These are phyloP conservation scores for Procambarus clarkii DNA, from an alignment of 1,140 invertebrate genomes.

Conservation along the genomic window DNA sequence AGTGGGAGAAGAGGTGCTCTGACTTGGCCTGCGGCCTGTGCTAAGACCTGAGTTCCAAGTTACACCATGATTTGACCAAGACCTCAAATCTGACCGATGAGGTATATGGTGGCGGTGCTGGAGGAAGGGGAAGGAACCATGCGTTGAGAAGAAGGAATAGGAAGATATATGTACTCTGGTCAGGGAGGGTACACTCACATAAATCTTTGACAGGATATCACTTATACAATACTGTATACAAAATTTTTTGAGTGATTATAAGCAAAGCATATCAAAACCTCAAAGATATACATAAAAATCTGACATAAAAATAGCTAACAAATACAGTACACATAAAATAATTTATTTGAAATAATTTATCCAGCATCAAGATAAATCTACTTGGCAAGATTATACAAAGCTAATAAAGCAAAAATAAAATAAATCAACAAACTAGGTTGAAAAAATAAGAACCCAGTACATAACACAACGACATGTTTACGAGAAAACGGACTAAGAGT, in stretches of 20 bases:
- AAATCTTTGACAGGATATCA: neutral
- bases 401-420: too few relatives aligned
- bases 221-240: neutral
- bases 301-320: neutral
- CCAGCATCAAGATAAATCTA: too few relatives aligned
- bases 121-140: conserved; percentile 44
- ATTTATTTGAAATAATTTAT: too few relatives aligned
- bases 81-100: conserved; percentile 33
- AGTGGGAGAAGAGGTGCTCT: conserved; percentile 9
- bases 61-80: conserved; percentile 28
- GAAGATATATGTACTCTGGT: conserved; percentile 8
- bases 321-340: neutral
- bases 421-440: too few relatives aligned
- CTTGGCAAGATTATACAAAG: too few relatives aligned
- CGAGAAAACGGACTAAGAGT: too few relatives aligned
- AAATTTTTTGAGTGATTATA: too few relatives aligned
- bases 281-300: too few relatives aligned
- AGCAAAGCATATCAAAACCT: neutral
- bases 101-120: conserved; percentile 38
- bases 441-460: too few relatives aligned
- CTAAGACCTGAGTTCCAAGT: conserved; percentile 22
- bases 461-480: too few relatives aligned
- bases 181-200: neutral
- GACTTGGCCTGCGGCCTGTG: conserved; percentile 35
- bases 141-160: conserved; percentile 38